Percentiles rank a stretch among this genome's conserved stretches.
Conservation (phyloP, 1,140 invertebrate genomes). For the Drosophila miranda region DNA sequence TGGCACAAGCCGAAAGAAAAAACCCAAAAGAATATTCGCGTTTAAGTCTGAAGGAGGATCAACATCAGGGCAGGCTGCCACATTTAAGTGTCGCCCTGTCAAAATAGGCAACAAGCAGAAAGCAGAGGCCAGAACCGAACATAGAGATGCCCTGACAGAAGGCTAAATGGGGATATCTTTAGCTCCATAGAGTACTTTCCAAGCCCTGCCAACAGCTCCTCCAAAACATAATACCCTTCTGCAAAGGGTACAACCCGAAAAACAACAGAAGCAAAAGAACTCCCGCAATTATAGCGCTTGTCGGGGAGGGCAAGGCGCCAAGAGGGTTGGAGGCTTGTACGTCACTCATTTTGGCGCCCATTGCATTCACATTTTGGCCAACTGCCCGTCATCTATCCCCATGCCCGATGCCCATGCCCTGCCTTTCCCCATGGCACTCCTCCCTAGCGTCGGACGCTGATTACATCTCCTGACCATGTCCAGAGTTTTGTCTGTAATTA, state of each 20-base stretch:
- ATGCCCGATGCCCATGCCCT: neutral
- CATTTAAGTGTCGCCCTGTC: constrained; percentile 69
- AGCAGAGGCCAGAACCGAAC: neutral
- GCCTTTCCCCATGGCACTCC: neutral
- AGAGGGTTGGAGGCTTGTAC: constrained; percentile 12
- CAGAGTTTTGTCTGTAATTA: constrained; percentile 65
- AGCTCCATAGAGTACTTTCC: neutral
- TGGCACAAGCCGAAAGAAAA: constrained; percentile 20
- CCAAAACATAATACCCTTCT: neutral
- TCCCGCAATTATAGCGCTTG: constrained; percentile 71
- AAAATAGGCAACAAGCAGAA: constrained; percentile 39
- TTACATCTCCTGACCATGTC: constrained; percentile 61
- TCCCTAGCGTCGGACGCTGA: constrained; percentile 49
- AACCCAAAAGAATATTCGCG: constrained; percentile 33
- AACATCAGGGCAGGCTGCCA: constrained; percentile 44
- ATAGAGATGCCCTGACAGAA: neutral
- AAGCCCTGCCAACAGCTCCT: neutral
- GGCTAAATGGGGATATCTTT: too few relatives aligned
- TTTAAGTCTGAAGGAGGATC: constrained; percentile 25
- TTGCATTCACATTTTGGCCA: constrained; percentile 55
- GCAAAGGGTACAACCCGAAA: neutral
- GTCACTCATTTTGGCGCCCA: constrained; percentile 69
- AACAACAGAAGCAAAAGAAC: constrained; percentile 47
- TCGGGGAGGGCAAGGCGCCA: constrained; percentile 7
- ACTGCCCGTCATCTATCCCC: constrained; percentile 15